These are phyloP conservation scores for Acanthurus lineatus DNA, from an alignment of 2,797 vertebrate species.

Conservation along the genomic window DNA sequence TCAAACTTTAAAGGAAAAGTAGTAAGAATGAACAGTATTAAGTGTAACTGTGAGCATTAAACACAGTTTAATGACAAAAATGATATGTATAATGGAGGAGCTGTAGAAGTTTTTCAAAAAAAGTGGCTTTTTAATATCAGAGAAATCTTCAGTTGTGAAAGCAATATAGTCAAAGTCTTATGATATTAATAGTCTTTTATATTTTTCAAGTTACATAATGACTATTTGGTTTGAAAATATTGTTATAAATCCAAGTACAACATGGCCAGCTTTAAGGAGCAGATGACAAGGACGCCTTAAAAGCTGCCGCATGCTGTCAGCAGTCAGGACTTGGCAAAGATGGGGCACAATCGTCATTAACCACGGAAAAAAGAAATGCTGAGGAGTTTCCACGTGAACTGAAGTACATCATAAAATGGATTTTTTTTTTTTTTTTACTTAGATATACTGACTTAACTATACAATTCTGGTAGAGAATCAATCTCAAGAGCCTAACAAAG, in stretches of 20 bases:
- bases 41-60: background rate
- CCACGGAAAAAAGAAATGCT: conserved; percentile 61
- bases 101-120: too few species aligned
- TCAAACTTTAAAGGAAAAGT: background rate
- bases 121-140: too few species aligned
- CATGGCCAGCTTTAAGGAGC: conserved; percentile 20
- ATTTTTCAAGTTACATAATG: conserved; percentile 39
- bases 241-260: conserved; percentile 12
- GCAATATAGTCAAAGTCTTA: background rate
- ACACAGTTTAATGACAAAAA: background rate
- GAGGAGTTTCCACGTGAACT: conserved; percentile 65
- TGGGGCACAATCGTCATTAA: conserved; percentile 52
- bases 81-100: background rate
- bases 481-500: conserved; percentile 89
- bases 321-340: conserved; percentile 39
- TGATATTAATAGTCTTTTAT: conserved; percentile 28
- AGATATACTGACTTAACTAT: conserved; percentile 83
- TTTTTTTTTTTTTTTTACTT: conserved; percentile 83
- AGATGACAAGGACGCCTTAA: conserved; percentile 34
- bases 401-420: conserved; percentile 86
- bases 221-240: conserved; percentile 41
- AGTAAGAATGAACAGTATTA: background rate
- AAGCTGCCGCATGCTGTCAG: conserved; percentile 37
- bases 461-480: conserved; percentile 86
- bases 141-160: conserved; percentile 6